phyloP scores from a whole-genome alignment of 1,140 invertebrate genomes.

The Ostrea edulis region DNA sequence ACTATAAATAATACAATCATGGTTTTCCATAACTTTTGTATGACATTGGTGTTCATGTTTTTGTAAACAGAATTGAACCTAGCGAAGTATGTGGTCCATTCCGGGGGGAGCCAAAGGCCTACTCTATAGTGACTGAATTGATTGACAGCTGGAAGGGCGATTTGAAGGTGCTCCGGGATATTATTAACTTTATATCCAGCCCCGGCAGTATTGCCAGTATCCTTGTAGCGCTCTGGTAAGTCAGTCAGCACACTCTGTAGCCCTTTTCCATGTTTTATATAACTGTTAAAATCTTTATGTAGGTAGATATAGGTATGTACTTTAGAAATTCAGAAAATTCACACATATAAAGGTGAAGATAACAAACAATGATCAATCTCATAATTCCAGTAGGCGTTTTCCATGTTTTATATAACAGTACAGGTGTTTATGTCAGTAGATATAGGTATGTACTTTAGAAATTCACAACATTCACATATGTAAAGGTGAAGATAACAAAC shows the following conservation, averaged over 20 bases:
- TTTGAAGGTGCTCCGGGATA: constrained; percentile 49
- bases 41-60: background rate
- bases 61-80: constrained; percentile 64
- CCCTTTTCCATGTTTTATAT: too few relatives aligned
- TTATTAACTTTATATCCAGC: constrained; percentile 68
- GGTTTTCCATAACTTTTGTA: constrained; percentile 55
- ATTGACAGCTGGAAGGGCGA: constrained; percentile 62
- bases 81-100: constrained; percentile 73
- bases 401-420: too few relatives aligned
- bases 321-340: too few relatives aligned
- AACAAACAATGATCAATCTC: too few relatives aligned
- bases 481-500: too few relatives aligned
- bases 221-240: constrained; percentile 69
- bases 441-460: too few relatives aligned
- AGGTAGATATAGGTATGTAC: too few relatives aligned
- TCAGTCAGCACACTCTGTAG: background rate
- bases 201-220: constrained; percentile 67
- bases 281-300: too few relatives aligned
- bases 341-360: too few relatives aligned
- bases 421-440: too few relatives aligned
- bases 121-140: constrained; percentile 65
- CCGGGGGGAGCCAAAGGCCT: constrained; percentile 59
- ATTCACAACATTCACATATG: too few relatives aligned
- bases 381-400: too few relatives aligned
- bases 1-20: background rate